Base-by-base conservation (phyloP, 2,113 vertebrate species). In the Tyrannus savana region DNA sequence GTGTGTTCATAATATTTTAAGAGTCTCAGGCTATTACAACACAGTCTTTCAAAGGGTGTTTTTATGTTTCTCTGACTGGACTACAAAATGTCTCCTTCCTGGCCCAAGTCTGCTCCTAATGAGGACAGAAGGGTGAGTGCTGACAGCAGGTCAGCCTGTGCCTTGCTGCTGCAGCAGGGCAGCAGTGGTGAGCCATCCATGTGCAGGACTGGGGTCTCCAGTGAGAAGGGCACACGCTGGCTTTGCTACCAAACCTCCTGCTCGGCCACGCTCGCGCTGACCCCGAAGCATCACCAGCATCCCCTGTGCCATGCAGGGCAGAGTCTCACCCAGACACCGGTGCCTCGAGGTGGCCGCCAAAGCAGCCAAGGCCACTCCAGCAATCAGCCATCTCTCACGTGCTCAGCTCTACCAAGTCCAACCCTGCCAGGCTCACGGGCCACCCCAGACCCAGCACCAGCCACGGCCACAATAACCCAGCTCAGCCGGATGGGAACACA, bases 251-350 rank as follows among this genome's bases (percentile, higher is more conserved):
- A n/a, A 22, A 19, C 16, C 47, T 67, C 52, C 62, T 8, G 73
- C 59, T 49, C 4, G 0, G 41, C 83, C 68, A 14, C 0, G 0
- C 58, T 56, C n/a, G 2, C 12, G 4, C 25, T 10, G 8, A n/a
- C 44, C 24, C 7, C 87, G 25, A 7, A 75, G 14, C 15, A 3
- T 5, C 3, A 0, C 18, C 42, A 8, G 25, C 53, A 24, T 10
- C 47, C 44, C 7, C 33, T 0, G 2, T 7, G 25, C 9, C 2
- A 37, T 0, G 1, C 7, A 0, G 8, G 0, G 6, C 52, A 35
- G 35, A 39, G 23, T n/a, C 7, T 1, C 8, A 5, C 42, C 35
- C 21, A 0, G 25, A 12, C 2, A 3, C 55, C 19, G 2, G 19
- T 3, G 27, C 31, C 60, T 28, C 2, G 1, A 19, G 31, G 37